Percentiles rank a stretch among this genome's conserved stretches.
Evolutionary conservation across 2,888 invertebrate species (phyloP).

Genomic region (Cephus runcator): DNA sequence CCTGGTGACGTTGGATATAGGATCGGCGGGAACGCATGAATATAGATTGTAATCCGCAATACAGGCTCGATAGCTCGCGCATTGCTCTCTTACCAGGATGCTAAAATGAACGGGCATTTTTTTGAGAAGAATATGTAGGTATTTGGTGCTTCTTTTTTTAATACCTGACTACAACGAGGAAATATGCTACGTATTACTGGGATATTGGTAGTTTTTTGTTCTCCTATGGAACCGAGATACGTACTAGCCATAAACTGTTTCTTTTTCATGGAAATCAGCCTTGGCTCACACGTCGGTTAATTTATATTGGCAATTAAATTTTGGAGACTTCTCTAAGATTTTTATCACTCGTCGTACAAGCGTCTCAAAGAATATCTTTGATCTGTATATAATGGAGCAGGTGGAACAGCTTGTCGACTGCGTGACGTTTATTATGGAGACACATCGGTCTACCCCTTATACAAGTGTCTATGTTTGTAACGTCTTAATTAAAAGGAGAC

Average conservation of each 20-base stretch:
- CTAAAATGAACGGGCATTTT: background rate
- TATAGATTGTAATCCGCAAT: conserved; percentile 33
- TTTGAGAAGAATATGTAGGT: background rate
- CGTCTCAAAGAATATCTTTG: background rate
- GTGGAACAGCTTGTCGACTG: background rate
- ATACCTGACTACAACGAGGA: conserved; percentile 3
- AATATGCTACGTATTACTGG: conserved; percentile 7
- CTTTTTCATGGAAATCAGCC: background rate
- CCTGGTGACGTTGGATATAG: background rate
- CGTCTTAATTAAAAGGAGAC: background rate
- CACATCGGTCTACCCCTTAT: background rate
- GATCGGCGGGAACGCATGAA: conserved; percentile 27
- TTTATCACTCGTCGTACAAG: background rate
- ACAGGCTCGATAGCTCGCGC: background rate
- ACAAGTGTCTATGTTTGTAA: background rate
- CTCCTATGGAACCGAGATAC: background rate
- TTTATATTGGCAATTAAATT: background rate
- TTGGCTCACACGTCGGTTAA: background rate
- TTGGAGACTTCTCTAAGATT: background rate
- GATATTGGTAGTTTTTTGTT: background rate
- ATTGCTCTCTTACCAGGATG: background rate
- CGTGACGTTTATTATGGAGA: background rate
- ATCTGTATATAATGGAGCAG: background rate
- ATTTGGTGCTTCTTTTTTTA: background rate
- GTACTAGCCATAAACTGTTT: background rate